Percentiles rank a stretch among this genome's conserved stretches.
These are phyloP conservation scores for Drosophila sp. DNA, from an alignment of 1,140 invertebrate genomes.

Conservation along the genomic window DNA sequence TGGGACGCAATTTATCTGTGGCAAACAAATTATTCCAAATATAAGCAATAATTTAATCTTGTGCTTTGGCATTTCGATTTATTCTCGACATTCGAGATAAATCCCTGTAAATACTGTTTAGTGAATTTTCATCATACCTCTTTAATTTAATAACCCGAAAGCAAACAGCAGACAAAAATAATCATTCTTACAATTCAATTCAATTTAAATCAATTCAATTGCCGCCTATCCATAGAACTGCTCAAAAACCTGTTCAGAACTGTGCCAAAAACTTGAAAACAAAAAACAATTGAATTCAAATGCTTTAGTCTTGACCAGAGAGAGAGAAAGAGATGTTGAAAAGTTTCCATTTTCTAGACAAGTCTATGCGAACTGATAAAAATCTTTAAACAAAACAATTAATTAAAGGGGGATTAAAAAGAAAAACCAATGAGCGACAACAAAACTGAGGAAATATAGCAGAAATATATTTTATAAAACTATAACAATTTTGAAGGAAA, in stretches of 20 bases:
- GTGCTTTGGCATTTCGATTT: slow-evolving; percentile 78
- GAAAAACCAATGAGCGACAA: slow-evolving; percentile 25
- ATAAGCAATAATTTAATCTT: slow-evolving; percentile 72
- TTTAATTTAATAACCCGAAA: slow-evolving; percentile 66
- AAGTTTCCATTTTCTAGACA: background rate
- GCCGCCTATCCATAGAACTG: slow-evolving; percentile 18
- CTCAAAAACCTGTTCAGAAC: slow-evolving; percentile 44
- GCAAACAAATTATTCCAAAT: slow-evolving; percentile 64
- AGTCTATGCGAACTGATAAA: slow-evolving; percentile 43
- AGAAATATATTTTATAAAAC: slow-evolving; percentile 54
- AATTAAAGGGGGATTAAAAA: slow-evolving; percentile 15
- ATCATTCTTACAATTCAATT: slow-evolving; percentile 22
- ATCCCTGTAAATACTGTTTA: slow-evolving; percentile 72
- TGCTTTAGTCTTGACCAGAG: slow-evolving; percentile 32
- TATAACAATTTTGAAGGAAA: slow-evolving; percentile 34
- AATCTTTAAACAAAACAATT: background rate
- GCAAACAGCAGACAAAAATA: slow-evolving; percentile 40
- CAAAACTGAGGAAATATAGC: slow-evolving; percentile 50
- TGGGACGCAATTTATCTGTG: slow-evolving; percentile 36
- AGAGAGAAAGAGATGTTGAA: slow-evolving; percentile 8
- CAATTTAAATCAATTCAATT: background rate
- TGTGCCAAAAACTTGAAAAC: slow-evolving; percentile 51
- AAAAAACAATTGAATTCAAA: slow-evolving; percentile 10
- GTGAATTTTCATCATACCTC: slow-evolving; percentile 74
- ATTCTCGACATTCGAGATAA: slow-evolving; percentile 47